phyloP scores from a whole-genome alignment of 2,797 vertebrate genomes.

The Percopsis omiscomaycus region DNA sequence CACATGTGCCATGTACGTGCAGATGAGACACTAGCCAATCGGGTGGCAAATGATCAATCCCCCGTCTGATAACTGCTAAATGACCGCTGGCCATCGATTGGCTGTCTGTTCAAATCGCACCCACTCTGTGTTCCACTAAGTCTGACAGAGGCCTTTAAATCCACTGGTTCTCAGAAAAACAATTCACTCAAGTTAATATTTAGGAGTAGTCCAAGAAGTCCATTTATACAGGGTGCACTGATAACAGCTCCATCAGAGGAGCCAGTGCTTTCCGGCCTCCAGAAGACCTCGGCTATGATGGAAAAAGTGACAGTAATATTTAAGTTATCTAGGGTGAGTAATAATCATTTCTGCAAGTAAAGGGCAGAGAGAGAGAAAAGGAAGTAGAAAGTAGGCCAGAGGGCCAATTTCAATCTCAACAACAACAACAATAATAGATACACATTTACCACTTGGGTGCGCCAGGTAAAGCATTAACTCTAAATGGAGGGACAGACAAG shows the following conservation, averaged over 20 bases:
- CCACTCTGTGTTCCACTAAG: conserved; percentile 45
- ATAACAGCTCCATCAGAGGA: not conserved
- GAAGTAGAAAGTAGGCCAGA: not conserved
- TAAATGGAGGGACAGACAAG: too few species aligned
- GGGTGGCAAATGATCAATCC: conserved; percentile 40
- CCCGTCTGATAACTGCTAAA: conserved; percentile 54
- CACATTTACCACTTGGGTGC: too few species aligned
- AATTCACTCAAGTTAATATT: conserved; percentile 23
- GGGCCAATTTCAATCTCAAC: too few species aligned
- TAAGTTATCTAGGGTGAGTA: too few species aligned
- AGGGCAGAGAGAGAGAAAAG: not conserved
- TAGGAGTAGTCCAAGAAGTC: conserved; percentile 2
- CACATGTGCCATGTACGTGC: not conserved
- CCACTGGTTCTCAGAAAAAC: conserved; percentile 34
- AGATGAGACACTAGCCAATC: conserved; percentile 37
- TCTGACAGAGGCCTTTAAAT: conserved; percentile 34
- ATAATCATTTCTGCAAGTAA: too few species aligned
- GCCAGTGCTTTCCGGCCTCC: not conserved
- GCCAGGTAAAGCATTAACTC: too few species aligned
- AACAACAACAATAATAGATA: too few species aligned
- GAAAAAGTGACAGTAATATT: not conserved
- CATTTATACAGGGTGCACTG: not conserved
- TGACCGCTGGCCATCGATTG: conserved; percentile 48
- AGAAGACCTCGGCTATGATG: not conserved
- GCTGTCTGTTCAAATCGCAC: conserved; percentile 58